These are phyloP conservation scores for Urocitellus parryii DNA, from an alignment of 2,113 vertebrate genomes.

Conservation along the genomic window DNA sequence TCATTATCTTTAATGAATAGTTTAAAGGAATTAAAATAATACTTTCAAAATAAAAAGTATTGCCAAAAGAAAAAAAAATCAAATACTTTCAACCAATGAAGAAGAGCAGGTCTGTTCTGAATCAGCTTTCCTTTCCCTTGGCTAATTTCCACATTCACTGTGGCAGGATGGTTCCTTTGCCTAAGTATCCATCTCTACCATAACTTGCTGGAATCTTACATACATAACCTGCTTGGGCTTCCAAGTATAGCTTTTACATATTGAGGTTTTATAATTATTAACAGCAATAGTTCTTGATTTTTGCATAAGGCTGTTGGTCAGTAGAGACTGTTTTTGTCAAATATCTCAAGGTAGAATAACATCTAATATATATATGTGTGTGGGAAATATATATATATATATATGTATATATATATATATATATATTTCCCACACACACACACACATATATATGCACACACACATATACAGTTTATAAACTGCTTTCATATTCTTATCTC, in stretches of 20 bases:
- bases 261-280: neutral
- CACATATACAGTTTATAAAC: neutral
- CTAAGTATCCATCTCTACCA: neutral
- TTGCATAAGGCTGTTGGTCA: neutral
- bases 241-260: neutral
- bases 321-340: neutral
- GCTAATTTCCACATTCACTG: neutral
- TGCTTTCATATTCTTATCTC: neutral
- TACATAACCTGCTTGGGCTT: neutral
- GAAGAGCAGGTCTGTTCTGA: neutral
- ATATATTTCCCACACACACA: neutral
- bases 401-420: neutral
- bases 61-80: slow-evolving; percentile 15
- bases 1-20: neutral
- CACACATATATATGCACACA: neutral
- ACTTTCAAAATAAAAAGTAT: no score
- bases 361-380: neutral
- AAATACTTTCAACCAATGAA: neutral
- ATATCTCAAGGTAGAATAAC: neutral
- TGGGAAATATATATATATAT: neutral
- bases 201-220: neutral
- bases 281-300: neutral
- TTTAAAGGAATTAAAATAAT: no score
- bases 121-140: neutral
- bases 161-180: neutral